phyloP scores from a whole-genome alignment of 2,113 vertebrate species.

The Dunckerocampus dactyliophorus region DNA sequence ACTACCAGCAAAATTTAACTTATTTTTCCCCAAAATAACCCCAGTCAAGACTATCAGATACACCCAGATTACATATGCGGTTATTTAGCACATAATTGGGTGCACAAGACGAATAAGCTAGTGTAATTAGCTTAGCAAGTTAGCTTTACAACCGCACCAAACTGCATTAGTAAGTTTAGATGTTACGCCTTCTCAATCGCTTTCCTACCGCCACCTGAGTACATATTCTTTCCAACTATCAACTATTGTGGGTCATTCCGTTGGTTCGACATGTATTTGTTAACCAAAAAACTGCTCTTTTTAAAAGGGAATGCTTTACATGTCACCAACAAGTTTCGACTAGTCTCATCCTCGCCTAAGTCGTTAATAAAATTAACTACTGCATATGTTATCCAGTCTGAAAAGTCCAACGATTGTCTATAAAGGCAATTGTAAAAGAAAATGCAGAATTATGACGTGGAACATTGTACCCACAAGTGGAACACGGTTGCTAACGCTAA shows the following conservation, averaged over 20 bases:
- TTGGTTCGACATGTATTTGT: not conserved
- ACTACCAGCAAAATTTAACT: not conserved
- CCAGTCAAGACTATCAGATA: accelerated
- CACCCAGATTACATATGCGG: too few relatives aligned
- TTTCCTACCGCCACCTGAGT: not conserved
- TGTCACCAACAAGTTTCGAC: not conserved
- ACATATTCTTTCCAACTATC: not conserved
- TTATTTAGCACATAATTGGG: not conserved
- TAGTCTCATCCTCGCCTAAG: too few relatives aligned
- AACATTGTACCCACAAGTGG: not conserved
- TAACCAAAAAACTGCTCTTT: not conserved
- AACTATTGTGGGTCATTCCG: not conserved
- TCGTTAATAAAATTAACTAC: too few relatives aligned
- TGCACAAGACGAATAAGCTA: not conserved
- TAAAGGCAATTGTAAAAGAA: not conserved
- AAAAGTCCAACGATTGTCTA: not conserved
- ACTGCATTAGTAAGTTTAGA: not conserved
- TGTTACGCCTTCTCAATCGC: not conserved
- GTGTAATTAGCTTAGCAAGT: slow-evolving; percentile 20
- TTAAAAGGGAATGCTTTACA: not conserved
- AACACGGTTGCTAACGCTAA: slow-evolving; percentile 24
- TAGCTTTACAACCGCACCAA: slow-evolving; percentile 12
- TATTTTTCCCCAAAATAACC: not conserved
- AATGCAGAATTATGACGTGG: not conserved
- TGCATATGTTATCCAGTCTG: too few relatives aligned